phyloP scores from a whole-genome alignment of 1,140 invertebrate species.

The Homalodisca vitripennis region DNA sequence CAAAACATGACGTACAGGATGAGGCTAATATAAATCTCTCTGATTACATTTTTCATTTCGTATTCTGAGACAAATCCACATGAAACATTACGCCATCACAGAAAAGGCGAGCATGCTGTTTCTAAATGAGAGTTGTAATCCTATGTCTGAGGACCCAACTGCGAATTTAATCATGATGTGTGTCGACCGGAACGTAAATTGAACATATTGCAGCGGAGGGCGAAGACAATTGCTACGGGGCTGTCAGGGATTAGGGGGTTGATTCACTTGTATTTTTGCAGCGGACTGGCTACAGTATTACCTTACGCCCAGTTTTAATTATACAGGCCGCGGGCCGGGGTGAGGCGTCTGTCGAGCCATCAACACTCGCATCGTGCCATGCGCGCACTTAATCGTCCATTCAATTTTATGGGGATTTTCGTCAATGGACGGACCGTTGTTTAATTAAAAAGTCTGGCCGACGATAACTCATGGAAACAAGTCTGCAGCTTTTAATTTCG shows the following conservation, averaged over 20 bases:
- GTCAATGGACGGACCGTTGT: slow-evolving; percentile 16
- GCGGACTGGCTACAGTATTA: neutral
- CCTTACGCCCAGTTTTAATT: neutral
- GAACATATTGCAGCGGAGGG: slow-evolving; percentile 15
- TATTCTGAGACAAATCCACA: too few species aligned
- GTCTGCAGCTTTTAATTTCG: slow-evolving; percentile 23
- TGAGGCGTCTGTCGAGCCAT: neutral
- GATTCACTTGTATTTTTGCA: neutral
- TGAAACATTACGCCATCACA: too few species aligned
- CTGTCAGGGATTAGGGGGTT: neutral
- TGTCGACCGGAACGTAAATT: slow-evolving; percentile 1
- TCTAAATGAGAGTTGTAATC: too few species aligned
- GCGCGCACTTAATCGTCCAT: slow-evolving; percentile 14
- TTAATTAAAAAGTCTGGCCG: slow-evolving; percentile 23
- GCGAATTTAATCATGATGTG: slow-evolving; percentile 16
- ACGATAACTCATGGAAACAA: slow-evolving; percentile 23
- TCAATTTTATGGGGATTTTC: slow-evolving; percentile 24
- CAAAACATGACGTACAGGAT: too few species aligned
- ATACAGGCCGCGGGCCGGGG: neutral
- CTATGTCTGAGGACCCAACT: neutral
- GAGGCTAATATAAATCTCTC: too few species aligned
- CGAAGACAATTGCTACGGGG: slow-evolving; percentile 12
- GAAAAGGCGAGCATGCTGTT: too few species aligned
- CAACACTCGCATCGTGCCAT: neutral
- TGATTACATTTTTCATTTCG: too few species aligned